phyloP scores from a whole-genome alignment of 2,113 vertebrate species.

The Grammomys surdaster region DNA sequence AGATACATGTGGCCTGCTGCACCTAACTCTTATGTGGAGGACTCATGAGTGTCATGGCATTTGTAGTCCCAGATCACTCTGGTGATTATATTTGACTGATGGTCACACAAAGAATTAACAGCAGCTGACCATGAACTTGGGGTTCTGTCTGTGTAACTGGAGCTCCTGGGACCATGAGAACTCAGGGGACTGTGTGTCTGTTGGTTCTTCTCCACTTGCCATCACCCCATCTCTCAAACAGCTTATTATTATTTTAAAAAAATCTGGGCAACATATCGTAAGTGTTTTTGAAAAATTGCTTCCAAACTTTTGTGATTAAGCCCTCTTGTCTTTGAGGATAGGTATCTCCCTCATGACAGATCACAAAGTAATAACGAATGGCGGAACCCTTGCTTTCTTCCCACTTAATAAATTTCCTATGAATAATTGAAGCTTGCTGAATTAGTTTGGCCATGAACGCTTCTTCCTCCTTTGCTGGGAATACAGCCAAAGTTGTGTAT shows the following conservation, averaged over 20 bases:
- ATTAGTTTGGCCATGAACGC: slow-evolving; percentile 49
- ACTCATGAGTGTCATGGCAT: background rate
- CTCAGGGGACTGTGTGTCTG: background rate
- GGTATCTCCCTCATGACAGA: slow-evolving; percentile 35
- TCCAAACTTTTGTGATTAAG: slow-evolving; percentile 29
- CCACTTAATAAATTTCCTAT: slow-evolving; percentile 60
- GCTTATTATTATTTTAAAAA: background rate
- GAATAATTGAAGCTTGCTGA: slow-evolving; percentile 59
- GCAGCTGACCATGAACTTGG: background rate
- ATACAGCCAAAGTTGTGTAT: slow-evolving; percentile 56
- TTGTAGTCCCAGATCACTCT: background rate
- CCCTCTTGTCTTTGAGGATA: background rate
- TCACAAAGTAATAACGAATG: slow-evolving; percentile 13
- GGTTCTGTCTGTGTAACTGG: background rate
- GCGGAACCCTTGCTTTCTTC: slow-evolving; percentile 8
- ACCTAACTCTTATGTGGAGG: background rate
- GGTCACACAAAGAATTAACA: no score
- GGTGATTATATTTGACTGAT: background rate
- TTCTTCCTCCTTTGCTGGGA: slow-evolving; percentile 63
- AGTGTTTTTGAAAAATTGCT: slow-evolving; percentile 16
- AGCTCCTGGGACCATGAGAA: background rate
- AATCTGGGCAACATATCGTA: background rate
- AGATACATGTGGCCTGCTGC: background rate
- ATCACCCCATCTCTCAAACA: background rate
- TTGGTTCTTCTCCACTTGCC: background rate